Percentiles rank a stretch among this genome's conserved stretches.
These are phyloP conservation scores for Leptarthrus brevirostris DNA, from an alignment of 2,888 invertebrate species.

Conservation along the genomic window DNA sequence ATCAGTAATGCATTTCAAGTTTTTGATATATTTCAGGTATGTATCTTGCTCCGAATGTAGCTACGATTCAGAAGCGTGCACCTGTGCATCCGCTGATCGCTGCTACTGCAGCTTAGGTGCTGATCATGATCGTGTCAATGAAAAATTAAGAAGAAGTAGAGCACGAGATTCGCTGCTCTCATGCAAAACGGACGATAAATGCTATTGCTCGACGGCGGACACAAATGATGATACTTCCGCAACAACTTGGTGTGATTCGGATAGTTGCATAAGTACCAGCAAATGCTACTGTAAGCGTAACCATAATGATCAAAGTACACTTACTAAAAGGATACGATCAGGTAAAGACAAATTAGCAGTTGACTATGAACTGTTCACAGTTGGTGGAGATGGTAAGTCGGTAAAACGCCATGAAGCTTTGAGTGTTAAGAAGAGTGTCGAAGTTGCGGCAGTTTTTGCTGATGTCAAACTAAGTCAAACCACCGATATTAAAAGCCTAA, in stretches of 20 bases:
- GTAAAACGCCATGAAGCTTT: slow-evolving; percentile 76
- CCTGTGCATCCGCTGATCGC: slow-evolving; percentile 80
- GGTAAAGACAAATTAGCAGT: slow-evolving; percentile 75
- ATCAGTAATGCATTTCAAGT: neutral
- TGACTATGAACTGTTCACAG: slow-evolving; percentile 79
- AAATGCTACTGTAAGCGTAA: slow-evolving; percentile 81
- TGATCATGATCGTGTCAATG: slow-evolving; percentile 65
- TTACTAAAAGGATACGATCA: slow-evolving; percentile 59
- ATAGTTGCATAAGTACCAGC: slow-evolving; percentile 87
- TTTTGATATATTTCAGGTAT: slow-evolving; percentile 67
- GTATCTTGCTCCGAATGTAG: slow-evolving; percentile 90
- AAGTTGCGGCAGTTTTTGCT: slow-evolving; percentile 87
- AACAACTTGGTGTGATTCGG: slow-evolving; percentile 79
- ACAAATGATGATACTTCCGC: slow-evolving; percentile 65
- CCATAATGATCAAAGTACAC: neutral
- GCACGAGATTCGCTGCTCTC: slow-evolving; percentile 64
- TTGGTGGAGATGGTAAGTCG: slow-evolving; percentile 67
- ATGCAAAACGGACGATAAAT: slow-evolving; percentile 71
- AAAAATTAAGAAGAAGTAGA: slow-evolving; percentile 53
- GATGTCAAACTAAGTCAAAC: slow-evolving; percentile 79
- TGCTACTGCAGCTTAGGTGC: slow-evolving; percentile 85
- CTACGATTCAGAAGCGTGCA: slow-evolving; percentile 86
- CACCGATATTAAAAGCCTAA: slow-evolving; percentile 73
- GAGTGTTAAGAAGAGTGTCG: slow-evolving; percentile 88
- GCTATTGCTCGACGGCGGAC: slow-evolving; percentile 74